Base-by-base conservation (phyloP, 2,113 vertebrate species). In the Cheilinus undulatus region DNA sequence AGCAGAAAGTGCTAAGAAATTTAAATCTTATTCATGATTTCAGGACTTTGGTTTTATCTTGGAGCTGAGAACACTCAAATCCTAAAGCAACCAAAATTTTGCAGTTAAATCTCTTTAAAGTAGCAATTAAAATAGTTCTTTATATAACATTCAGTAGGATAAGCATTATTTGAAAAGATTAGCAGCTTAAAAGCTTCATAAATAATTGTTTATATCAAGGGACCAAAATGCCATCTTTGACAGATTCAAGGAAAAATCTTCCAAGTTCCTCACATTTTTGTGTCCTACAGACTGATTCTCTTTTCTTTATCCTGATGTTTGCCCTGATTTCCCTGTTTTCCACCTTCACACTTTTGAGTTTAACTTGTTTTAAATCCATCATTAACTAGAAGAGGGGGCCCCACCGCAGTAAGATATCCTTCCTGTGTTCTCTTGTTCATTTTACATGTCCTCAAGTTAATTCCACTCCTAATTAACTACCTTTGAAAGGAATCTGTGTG, bases 361-460 rank as follows among this genome's bases (percentile, higher is more conserved):
- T 70, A 66, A 86, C 86, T 80, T 49, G 43, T 48, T 77, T 68
- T 46, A 78, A 74, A 85, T 77, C 75, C 74, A 40, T 76, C 26
- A 20, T 73, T 74, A 88, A 80, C 27, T 30, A 66, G 60, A 76
- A 82, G 46, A 56, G 15, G 67, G n/a, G 64, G 66, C 76, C 81
- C 66, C 69, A 60, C 71, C 84, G 87, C 74, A 58, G 86, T 85
- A 62, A 83, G 63, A 73, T 86, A 81, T 89, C 71, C 80, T 82
- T 85, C 82, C 78, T 76, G 83, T 82, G 76, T 86, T 91, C 86
- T 83, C 82, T 76, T 87, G 82, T 88, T 90, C 88, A 89, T 89
- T 89, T 82, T 82, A 88, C 82, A 83, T 91, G 88, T 92, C 91
- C 86, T 91, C 83, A 70, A 91, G 78, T 87, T 92, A 91, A 92